phyloP scores from a whole-genome alignment of 2,113 vertebrate species.

The Sphyrna mokarran region DNA sequence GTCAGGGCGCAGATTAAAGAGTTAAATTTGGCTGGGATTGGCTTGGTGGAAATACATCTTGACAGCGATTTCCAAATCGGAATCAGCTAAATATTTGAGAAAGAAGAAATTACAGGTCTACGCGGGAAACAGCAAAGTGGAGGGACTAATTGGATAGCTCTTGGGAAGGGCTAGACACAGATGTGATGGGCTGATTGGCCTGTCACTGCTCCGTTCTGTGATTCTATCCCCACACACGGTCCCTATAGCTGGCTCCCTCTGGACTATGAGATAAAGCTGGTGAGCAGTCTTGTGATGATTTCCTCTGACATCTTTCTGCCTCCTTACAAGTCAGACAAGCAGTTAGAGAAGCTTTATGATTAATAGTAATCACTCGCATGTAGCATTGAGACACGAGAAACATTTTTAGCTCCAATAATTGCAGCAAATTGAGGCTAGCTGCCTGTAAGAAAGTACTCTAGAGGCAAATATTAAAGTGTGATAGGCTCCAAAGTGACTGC shows the following conservation, averaged over 20 bases:
- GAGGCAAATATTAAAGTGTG: constrained; percentile 16
- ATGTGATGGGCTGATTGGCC: not conserved
- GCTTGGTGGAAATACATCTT: not conserved
- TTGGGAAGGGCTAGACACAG: not conserved
- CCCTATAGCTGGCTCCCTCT: not conserved
- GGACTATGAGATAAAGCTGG: not conserved
- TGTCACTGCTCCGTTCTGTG: not conserved
- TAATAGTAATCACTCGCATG: constrained; percentile 29
- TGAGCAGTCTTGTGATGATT: not conserved
- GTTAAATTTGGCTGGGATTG: not conserved
- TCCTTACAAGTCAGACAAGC: constrained; percentile 26
- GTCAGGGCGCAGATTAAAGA: not conserved
- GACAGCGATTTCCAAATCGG: not conserved
- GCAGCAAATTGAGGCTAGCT: constrained; percentile 14
- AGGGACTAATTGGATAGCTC: not conserved
- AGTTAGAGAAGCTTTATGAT: constrained; percentile 10
- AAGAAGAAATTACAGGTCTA: not conserved
- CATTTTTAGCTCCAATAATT: constrained; percentile 37
- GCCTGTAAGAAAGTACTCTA: not conserved
- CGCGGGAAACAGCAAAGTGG: not conserved
- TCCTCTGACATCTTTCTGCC: not conserved
- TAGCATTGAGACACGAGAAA: constrained; percentile 24
- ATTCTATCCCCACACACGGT: not conserved
- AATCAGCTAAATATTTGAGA: not conserved
- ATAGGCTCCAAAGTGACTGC: constrained; percentile 20